Evolutionary conservation across 2,113 vertebrate species (phyloP).

Genomic region (Brienomyrus brachyistius): DNA sequence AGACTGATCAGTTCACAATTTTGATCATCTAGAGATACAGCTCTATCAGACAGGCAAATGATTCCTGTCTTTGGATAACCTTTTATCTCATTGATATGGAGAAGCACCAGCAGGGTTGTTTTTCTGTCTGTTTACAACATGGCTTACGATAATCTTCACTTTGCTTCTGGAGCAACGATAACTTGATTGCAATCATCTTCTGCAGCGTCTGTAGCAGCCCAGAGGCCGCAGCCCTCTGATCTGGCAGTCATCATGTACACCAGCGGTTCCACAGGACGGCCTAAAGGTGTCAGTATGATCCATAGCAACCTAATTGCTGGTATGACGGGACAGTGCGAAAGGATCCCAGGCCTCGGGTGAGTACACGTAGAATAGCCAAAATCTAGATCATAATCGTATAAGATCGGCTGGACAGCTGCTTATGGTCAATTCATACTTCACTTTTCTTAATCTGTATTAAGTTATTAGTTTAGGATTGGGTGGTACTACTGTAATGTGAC

Average conservation of each 20-base stretch:
- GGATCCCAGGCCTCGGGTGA: conserved; percentile 90
- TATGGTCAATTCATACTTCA: neutral
- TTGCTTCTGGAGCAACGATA: neutral
- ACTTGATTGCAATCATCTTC: conserved; percentile 26
- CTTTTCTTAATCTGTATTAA: neutral
- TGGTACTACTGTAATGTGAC: neutral
- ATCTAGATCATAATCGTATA: neutral
- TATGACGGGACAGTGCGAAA: conserved; percentile 92
- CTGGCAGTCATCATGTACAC: conserved; percentile 95
- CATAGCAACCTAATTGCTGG: conserved; percentile 91
- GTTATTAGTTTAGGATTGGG: neutral
- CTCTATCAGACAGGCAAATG: neutral
- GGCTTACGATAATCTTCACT: neutral
- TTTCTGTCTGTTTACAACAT: neutral
- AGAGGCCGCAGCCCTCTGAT: conserved; percentile 72
- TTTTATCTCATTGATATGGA: neutral
- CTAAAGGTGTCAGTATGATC: conserved; percentile 93
- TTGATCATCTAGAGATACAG: neutral
- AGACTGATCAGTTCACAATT: neutral
- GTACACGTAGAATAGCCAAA: neutral
- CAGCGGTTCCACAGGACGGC: conserved; percentile 88
- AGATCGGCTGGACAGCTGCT: neutral
- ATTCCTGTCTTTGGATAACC: neutral
- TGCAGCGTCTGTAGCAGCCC: conserved; percentile 59
- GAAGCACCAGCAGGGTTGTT: neutral